Percentiles rank a stretch among this genome's conserved stretches.
phyloP scores from a whole-genome alignment of 2,113 vertebrate species.

The Dipodomys merriami region DNA sequence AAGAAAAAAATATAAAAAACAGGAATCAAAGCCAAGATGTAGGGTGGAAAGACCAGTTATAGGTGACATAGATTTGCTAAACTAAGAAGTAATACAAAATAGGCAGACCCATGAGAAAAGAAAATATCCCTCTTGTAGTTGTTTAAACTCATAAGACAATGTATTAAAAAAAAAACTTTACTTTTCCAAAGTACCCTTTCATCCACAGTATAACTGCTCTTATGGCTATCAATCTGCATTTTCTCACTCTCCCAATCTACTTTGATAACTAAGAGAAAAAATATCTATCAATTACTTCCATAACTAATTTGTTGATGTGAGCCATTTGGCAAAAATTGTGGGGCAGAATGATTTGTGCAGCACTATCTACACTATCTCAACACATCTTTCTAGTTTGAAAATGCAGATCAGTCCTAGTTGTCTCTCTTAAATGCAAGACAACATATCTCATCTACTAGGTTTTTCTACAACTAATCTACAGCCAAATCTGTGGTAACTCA shows the following conservation, averaged over 20 bases:
- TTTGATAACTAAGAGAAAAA: conserved; percentile 38
- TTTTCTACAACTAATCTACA: background rate
- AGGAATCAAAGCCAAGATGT: background rate
- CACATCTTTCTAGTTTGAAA: background rate
- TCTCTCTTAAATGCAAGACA: background rate
- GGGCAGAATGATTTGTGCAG: background rate
- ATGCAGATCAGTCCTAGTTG: background rate
- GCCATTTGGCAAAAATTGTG: background rate
- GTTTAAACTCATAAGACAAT: background rate
- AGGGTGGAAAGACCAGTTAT: background rate
- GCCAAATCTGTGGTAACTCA: background rate
- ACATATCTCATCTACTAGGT: background rate
- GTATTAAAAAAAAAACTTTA: background rate
- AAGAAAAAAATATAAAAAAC: background rate
- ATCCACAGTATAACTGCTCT: background rate
- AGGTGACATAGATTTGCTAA: background rate
- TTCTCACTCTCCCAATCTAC: background rate
- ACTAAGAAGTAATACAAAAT: background rate
- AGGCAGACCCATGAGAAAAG: background rate
- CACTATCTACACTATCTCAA: background rate
- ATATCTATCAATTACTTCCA: background rate
- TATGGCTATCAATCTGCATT: background rate
- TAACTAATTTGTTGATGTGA: background rate
- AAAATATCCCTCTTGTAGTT: background rate
- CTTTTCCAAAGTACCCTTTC: background rate